Base-by-base conservation (phyloP, 2,888 invertebrate species). In the Beris morrisii region DNA sequence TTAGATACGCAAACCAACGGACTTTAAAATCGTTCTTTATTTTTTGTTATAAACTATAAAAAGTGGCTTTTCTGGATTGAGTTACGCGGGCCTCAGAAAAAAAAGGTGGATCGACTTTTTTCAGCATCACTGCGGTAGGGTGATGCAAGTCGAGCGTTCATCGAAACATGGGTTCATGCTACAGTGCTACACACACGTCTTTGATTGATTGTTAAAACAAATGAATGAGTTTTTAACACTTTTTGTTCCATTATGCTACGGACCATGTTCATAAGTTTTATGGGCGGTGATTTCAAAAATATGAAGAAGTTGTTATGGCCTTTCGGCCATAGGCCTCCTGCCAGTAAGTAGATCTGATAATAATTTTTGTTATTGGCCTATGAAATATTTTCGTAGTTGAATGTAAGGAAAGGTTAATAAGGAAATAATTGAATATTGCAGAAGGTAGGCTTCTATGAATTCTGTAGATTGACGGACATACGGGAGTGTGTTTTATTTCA, bases 151-250 rank as follows among this genome's bases (percentile, higher is more conserved):
- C 38, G 38, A 9, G 9, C 38, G 7, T 38, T 38, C 5, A 38
- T 1, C 3, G 22, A 22, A 22, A 22, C 22, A 22, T 22, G 38
- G 7, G 38, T 5, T 3, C 38, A 5, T 9, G 38, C 38, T 38
- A 9, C 38, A 38, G 38, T 38, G 38, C 38, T 38, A 9, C 9
- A 38, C 7, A 38, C 9, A 38, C 38, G 38, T 45, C 28, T 58
- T 45, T 58, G 57, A 58, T 58, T 58, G 57, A 58, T 58, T 58
- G 45, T 30, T 58, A 58, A 58, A 58, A 58, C 57, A 58, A 58
- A 58, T 58, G 57, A 58, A 58, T 44, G 57, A 58, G 28, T 58
- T 46, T 52, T 58, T 58, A 46, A 31, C 57, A 58, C 57, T 44
- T 58, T 58, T 58, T 58, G 46, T 58, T 22, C 28, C 13, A 52